phyloP scores from a whole-genome alignment of 2,797 vertebrate genomes.

The Mionectes olivaceus region DNA sequence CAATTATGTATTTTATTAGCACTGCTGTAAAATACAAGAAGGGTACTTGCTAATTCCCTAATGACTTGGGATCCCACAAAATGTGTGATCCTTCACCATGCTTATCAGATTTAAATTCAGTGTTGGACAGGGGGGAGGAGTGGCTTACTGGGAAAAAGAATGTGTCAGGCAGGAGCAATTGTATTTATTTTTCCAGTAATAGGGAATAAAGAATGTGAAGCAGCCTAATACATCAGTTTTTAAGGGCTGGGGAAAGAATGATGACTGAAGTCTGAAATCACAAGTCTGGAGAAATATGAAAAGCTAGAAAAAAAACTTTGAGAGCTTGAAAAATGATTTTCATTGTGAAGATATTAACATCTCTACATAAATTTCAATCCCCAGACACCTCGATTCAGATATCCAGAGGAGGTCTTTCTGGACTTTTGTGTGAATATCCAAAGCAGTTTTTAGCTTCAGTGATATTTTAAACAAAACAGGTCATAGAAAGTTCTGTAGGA shows the following conservation, averaged over 20 bases:
- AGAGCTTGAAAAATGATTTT: not conserved
- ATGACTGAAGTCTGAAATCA: not conserved
- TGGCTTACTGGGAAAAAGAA: not conserved
- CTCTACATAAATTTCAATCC: not conserved
- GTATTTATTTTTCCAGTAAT: not conserved
- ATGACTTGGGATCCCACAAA: not conserved
- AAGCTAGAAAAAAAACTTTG: not conserved
- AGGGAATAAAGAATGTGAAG: not conserved
- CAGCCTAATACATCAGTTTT: not conserved
- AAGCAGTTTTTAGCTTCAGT: not conserved
- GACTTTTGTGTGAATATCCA: not conserved
- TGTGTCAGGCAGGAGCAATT: not conserved
- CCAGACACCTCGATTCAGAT: not conserved
- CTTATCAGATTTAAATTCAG: not conserved
- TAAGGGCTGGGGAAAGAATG: not conserved
- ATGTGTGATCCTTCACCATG: not conserved
- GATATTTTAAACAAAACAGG: not conserved
- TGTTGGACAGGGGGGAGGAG: not conserved
- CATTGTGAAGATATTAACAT: not conserved
- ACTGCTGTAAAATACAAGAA: not conserved
- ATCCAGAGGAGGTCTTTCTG: not conserved
- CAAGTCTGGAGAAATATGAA: not conserved
- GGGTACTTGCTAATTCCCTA: not conserved
- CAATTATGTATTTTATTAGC: conserved; percentile 24
- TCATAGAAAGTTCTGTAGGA: not conserved